Percentiles rank a stretch among this genome's conserved stretches.
These are phyloP conservation scores for Ceratina calcarata DNA, from an alignment of 1,140 invertebrate genomes.

Conservation along the genomic window DNA sequence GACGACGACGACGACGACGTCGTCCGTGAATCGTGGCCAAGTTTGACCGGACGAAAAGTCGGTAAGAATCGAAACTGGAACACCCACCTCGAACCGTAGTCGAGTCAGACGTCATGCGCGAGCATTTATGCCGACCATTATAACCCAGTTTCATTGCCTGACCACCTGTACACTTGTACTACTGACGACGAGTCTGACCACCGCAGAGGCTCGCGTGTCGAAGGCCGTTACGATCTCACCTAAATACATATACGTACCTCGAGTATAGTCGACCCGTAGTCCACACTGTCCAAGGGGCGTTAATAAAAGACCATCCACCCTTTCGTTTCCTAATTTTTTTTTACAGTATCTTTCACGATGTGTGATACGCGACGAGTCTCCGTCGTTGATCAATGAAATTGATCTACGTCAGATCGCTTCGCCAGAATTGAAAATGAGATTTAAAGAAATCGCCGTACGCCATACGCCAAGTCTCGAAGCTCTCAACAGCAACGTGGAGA, in stretches of 20 bases:
- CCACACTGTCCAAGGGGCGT: neutral
- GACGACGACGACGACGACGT: too few relatives aligned
- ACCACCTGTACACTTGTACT: slow-evolving; percentile 45
- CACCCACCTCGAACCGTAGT: slow-evolving; percentile 1
- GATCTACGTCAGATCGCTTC: too few relatives aligned
- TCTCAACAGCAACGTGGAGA: too few relatives aligned
- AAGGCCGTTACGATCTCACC: slow-evolving; percentile 49
- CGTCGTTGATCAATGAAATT: too few relatives aligned
- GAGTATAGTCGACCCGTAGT: neutral
- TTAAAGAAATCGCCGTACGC: too few relatives aligned
- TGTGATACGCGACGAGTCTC: too few relatives aligned
- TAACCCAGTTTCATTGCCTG: slow-evolving; percentile 45
- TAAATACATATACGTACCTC: neutral
- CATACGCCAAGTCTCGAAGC: too few relatives aligned
- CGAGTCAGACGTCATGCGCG: slow-evolving; percentile 2
- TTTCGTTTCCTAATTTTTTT: neutral
- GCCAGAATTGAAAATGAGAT: neutral
- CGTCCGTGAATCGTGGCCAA: neutral
- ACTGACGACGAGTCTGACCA: slow-evolving; percentile 32
- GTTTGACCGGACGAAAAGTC: neutral
- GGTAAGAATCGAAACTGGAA: neutral
- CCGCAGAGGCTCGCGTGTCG: slow-evolving; percentile 61
- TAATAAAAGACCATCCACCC: neutral
- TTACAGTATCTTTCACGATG: too few relatives aligned
- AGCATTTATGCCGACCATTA: slow-evolving; percentile 22